A percentile compares a stretch with the other conserved stretches of the same genome.
Evolutionary conservation across 1,140 invertebrate species (phyloP).

Genomic region (Pectinophora gossypiella): DNA sequence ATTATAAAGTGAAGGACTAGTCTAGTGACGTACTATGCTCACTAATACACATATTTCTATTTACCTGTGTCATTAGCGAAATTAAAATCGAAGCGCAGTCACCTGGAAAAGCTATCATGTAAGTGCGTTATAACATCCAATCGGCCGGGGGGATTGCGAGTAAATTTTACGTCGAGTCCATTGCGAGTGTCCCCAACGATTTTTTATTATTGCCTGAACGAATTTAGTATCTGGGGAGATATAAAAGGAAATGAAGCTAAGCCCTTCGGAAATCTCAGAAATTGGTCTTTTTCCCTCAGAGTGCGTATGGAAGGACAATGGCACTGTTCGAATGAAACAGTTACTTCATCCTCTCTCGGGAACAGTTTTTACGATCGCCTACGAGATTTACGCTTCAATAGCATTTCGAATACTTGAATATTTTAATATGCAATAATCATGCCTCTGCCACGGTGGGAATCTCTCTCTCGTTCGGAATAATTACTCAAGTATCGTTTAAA

Average conservation of each 20-base stretch:
- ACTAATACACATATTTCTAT: no score
- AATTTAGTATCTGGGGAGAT: slow-evolving; percentile 69
- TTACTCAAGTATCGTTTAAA: background rate
- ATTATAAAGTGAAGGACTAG: no score
- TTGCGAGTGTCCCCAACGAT: slow-evolving; percentile 53
- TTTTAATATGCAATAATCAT: slow-evolving; percentile 41
- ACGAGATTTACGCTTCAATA: slow-evolving; percentile 45
- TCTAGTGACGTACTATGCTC: no score
- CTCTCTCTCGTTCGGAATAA: slow-evolving; percentile 18
- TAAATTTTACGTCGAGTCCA: slow-evolving; percentile 54
- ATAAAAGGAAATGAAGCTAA: slow-evolving; percentile 72
- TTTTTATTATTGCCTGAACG: slow-evolving; percentile 67
- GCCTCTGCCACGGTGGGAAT: slow-evolving; percentile 19
- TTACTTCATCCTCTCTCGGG: slow-evolving; percentile 39
- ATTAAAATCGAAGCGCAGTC: background rate
- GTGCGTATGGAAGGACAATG: slow-evolving; percentile 58
- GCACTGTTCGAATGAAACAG: slow-evolving; percentile 44
- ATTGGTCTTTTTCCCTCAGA: slow-evolving; percentile 55
- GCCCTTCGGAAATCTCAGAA: slow-evolving; percentile 69
- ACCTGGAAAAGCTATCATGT: slow-evolving; percentile 7
- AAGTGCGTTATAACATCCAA: slow-evolving; percentile 40
- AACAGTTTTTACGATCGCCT: slow-evolving; percentile 53
- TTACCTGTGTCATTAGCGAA: background rate
- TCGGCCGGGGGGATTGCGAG: slow-evolving; percentile 31
- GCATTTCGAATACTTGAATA: slow-evolving; percentile 40